These are phyloP conservation scores for Euplexia lucipara DNA, from an alignment of 2,888 invertebrate genomes.

Conservation along the genomic window DNA sequence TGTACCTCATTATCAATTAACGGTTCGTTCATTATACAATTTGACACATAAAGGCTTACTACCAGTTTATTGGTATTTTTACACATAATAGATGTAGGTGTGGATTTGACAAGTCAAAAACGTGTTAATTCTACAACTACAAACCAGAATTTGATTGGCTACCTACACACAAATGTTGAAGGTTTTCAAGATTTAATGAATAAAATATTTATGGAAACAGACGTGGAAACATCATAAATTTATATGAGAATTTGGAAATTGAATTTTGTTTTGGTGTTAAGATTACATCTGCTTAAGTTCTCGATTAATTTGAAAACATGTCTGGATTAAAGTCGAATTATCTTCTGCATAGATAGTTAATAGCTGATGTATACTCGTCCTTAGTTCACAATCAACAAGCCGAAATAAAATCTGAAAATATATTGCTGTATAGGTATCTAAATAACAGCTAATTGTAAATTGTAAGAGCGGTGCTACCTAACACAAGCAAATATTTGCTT, in stretches of 20 bases:
- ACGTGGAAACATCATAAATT: constrained; percentile 41
- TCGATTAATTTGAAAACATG: too few relatives aligned
- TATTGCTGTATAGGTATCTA: too few relatives aligned
- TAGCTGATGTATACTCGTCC: neutral
- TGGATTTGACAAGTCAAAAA: constrained; percentile 66
- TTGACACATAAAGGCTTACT: constrained; percentile 66
- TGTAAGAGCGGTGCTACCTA: too few relatives aligned
- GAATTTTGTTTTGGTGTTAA: constrained; percentile 33
- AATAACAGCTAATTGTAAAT: too few relatives aligned
- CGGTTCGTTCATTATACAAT: constrained; percentile 52
- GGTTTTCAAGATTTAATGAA: constrained; percentile 37
- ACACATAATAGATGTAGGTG: constrained; percentile 68
- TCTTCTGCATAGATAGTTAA: neutral
- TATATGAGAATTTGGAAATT: constrained; percentile 42
- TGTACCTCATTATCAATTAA: constrained; percentile 61
- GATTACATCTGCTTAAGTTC: constrained; percentile 28
- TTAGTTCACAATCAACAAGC: neutral
- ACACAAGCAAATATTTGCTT: too few relatives aligned
- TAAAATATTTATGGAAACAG: constrained; percentile 41
- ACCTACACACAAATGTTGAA: constrained; percentile 61
- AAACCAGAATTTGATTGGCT: constrained; percentile 67
- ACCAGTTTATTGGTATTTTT: constrained; percentile 65
- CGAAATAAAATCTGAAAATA: constrained; percentile 38
- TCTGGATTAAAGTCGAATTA: too few relatives aligned
- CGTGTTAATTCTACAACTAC: constrained; percentile 62